A percentile compares a stretch with the other conserved stretches of the same genome.
Conservation (phyloP, 2,888 invertebrate species). For the Nemoura dubitans region DNA sequence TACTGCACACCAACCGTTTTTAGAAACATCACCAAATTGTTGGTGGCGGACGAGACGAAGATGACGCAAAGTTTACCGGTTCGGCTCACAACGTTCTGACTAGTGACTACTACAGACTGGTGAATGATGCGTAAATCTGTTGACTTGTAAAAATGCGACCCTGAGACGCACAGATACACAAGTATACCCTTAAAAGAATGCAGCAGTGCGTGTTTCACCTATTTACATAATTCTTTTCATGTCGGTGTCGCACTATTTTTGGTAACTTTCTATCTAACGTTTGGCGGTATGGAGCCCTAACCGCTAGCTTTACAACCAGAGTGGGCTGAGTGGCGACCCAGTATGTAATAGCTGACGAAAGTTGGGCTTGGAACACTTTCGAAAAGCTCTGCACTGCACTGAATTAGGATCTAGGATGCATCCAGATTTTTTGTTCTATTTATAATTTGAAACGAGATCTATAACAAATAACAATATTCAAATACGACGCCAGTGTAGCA, state of each 20-base stretch:
- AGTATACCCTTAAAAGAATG: background rate
- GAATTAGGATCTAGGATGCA: too few relatives aligned
- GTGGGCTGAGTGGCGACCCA: background rate
- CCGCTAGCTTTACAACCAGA: background rate
- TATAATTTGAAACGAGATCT: too few relatives aligned
- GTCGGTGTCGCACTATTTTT: background rate
- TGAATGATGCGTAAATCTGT: background rate
- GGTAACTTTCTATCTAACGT: background rate
- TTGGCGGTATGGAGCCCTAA: background rate
- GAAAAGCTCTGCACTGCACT: background rate
- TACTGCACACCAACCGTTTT: background rate
- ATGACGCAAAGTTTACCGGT: too few relatives aligned
- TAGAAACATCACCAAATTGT: background rate
- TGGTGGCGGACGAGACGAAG: background rate
- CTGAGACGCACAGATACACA: background rate
- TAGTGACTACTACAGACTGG: too few relatives aligned
- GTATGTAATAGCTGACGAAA: background rate
- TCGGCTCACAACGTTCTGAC: too few relatives aligned
- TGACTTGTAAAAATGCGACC: background rate
- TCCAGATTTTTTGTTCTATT: background rate
- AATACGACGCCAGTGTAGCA: too few relatives aligned
- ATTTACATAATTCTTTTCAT: background rate
- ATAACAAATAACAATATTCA: too few relatives aligned
- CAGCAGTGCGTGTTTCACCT: background rate
- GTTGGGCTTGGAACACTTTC: background rate